These are phyloP conservation scores for Megalops atlanticus DNA, from an alignment of 2,113 vertebrate genomes.

Conservation along the genomic window DNA sequence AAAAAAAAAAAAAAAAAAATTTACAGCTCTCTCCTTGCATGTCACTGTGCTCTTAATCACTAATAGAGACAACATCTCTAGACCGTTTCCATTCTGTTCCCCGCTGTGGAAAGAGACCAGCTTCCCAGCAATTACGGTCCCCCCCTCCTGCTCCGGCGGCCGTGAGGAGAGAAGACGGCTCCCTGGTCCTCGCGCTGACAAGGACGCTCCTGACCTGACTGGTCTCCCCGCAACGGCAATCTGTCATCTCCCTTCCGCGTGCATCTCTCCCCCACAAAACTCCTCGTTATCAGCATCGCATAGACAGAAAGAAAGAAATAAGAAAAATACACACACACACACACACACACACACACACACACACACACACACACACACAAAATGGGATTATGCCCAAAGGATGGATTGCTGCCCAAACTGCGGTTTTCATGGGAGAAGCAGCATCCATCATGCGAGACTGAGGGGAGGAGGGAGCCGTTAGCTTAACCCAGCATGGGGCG, in stretches of 20 bases:
- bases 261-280: not conserved
- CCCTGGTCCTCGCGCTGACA: not conserved
- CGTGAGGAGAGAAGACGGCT: not conserved
- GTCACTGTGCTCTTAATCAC: conserved; percentile 49
- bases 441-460: conserved; percentile 8
- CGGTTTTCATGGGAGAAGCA: not conserved
- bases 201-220: not conserved
- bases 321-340: not conserved
- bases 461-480: conserved; percentile 6
- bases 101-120: conserved; percentile 34
- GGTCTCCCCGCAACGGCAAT: not conserved
- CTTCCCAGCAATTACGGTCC: not conserved
- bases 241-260: conserved; percentile 6
- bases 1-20: conserved; percentile 51
- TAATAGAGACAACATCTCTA: conserved; percentile 54
- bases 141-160: not conserved
- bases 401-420: conserved; percentile 12
- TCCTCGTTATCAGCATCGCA: not conserved
- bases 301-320: not conserved
- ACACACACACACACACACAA: not conserved
- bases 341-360: not conserved
- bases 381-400: not conserved
- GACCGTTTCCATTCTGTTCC: conserved; percentile 52
- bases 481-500: not conserved
- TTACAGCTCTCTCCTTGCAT: conserved; percentile 44